Conservation (phyloP, 2,113 vertebrate species). For the Cryptomyrus ogoouensis region DNA sequence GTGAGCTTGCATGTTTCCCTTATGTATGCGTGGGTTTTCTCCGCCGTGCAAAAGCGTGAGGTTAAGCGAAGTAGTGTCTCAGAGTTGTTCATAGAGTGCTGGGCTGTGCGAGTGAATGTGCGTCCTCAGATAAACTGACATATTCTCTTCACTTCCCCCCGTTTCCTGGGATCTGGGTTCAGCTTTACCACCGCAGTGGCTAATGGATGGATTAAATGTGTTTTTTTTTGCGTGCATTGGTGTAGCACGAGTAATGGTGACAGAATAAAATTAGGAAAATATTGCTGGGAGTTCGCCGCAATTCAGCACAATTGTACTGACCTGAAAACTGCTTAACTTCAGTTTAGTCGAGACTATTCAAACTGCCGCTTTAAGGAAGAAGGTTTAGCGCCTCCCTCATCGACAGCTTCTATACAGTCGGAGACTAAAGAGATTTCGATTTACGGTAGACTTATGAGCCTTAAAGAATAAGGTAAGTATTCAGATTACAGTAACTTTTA, state of each 20-base stretch:
- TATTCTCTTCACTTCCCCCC: neutral
- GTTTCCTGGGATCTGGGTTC: neutral
- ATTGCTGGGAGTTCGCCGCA: neutral
- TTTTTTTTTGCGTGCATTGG: neutral
- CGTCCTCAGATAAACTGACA: neutral
- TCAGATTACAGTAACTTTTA: neutral
- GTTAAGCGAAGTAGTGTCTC: neutral
- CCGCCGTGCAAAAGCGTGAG: neutral
- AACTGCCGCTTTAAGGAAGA: neutral
- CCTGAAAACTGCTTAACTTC: neutral
- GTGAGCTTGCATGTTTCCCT: neutral
- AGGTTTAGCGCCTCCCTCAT: neutral
- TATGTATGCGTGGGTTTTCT: neutral
- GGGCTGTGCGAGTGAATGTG: neutral
- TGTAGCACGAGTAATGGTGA: neutral
- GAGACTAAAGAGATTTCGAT: neutral
- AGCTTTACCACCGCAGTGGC: neutral
- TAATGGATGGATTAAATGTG: neutral
- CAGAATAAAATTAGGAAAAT: neutral
- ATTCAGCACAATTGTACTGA: neutral
- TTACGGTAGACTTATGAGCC: neutral
- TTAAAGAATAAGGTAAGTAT: neutral
- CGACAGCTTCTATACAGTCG: neutral
- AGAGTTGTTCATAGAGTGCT: neutral
- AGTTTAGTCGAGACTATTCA: neutral